Evolutionary conservation across 37 sponge, comb jelly and placozoan species (phyloP), one percentile per base, ranked within the genome.

Genomic region (Cladorhizidae sp.): DNA sequence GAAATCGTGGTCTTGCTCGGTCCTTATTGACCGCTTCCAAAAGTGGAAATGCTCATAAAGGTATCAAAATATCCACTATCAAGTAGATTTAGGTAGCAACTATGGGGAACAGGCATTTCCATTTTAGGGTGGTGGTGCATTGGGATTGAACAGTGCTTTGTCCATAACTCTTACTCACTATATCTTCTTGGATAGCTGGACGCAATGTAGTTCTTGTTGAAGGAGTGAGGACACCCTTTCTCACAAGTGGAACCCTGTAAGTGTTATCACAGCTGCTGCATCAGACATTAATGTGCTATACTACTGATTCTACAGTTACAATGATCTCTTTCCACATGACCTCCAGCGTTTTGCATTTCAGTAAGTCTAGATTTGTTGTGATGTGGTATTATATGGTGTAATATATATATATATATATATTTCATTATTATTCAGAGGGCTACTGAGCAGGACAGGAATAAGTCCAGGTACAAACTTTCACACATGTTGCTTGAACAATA

Each of bases 191-290:
- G 3, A 21, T 36, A 40, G 63, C 3, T 64, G 81, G 70, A 17
- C 75, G 74, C 61, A 95, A 93, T 85, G 84, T 98, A 33, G 99
- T 98, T 22, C 71, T 98, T 50, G 86, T 98, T 5, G 99, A 98
- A 26, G 99, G 96, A 42, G 99, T 87, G 40, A 71, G 99, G 56
- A 98, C 99, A 28, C 99, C 99, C 1, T 98, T 98, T 71, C 92
- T 93, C 36, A 90, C 78, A 37, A 70, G 91, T 58, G 94, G 96
- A 11, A 81, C 90, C 18, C 90, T 88, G 93, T 95, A 56, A 84
- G 93, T 67, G 14, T 22, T 72, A 23, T 36, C 57, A 22, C 49
- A 57, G 6, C 3, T 56, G 55, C 8, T 2, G 36, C 2, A 22
- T 3, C 55, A n/a, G 29, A 40, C 49, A 35, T 59, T 28, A 18